Evolutionary conservation across 2,113 vertebrate genomes (phyloP).

Genomic region (Geococcyx californianus): DNA sequence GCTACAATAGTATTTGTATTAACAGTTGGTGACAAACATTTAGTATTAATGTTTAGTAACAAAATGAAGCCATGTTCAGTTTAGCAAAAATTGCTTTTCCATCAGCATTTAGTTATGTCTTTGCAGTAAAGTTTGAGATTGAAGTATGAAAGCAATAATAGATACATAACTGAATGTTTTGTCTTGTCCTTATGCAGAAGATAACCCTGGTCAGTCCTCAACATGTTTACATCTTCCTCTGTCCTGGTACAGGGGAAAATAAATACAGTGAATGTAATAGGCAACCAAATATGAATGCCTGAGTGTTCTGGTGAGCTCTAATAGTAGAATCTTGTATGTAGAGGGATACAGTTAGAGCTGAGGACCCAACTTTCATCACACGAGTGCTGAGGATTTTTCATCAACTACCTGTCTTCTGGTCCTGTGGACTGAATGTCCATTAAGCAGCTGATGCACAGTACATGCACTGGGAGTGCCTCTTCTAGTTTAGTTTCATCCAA

Average conservation of each 20-base stretch:
- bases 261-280: neutral
- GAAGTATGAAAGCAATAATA: neutral
- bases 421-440: neutral
- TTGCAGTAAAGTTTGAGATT: neutral
- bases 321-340: neutral
- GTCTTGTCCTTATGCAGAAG: neutral
- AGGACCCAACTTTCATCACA: neutral
- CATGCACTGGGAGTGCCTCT: neutral
- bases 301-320: neutral
- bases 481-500: neutral
- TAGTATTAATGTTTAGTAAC: neutral
- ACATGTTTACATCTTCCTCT: too few species aligned
- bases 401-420: neutral
- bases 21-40: neutral
- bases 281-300: neutral
- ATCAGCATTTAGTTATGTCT: neutral
- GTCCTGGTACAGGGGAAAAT: neutral
- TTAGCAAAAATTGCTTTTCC: neutral
- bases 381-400: neutral
- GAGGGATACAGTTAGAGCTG: neutral
- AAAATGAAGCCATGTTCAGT: neutral
- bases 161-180: neutral
- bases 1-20: neutral
- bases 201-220: neutral
- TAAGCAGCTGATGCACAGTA: neutral